Conservation (phyloP, 2,888 invertebrate species). For the Acleris cristana region DNA sequence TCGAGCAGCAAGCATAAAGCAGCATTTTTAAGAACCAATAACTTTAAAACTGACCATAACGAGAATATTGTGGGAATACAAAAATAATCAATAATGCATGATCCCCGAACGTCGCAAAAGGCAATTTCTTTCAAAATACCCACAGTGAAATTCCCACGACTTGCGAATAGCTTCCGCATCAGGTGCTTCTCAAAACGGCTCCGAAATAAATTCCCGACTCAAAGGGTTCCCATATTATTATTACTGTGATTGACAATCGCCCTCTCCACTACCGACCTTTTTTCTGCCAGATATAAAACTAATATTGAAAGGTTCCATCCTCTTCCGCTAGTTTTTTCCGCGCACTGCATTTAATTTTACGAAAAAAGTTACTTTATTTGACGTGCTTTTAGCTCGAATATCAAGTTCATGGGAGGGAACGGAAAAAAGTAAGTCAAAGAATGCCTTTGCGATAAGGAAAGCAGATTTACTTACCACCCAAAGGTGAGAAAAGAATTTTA, state of each 20-base stretch:
- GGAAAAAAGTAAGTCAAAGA: conserved; percentile 45
- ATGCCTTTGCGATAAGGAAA: conserved; percentile 59
- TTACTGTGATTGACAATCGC: conserved; percentile 77
- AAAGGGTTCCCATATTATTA: conserved; percentile 77
- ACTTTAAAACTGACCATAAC: conserved; percentile 6
- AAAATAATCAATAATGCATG: conserved; percentile 23
- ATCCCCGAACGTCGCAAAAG: conserved; percentile 25
- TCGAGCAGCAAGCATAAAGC: neutral
- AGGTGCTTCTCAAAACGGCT: conserved; percentile 77
- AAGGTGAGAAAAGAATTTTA: conserved; percentile 66
- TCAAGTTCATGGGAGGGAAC: conserved; percentile 37
- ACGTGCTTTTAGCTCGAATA: conserved; percentile 61
- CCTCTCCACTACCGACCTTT: conserved; percentile 76
- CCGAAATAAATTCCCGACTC: conserved; percentile 61
- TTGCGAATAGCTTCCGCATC: conserved; percentile 80
- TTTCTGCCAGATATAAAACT: conserved; percentile 81
- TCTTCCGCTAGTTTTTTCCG: conserved; percentile 79
- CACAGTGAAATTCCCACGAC: conserved; percentile 67
- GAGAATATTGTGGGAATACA: conserved; percentile 3
- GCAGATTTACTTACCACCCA: conserved; percentile 69
- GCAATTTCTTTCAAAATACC: conserved; percentile 32
- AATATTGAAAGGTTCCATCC: conserved; percentile 83
- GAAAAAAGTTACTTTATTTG: conserved; percentile 74
- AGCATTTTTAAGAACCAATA: neutral
- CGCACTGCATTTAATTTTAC: conserved; percentile 64